Percentiles rank a stretch among this genome's conserved stretches.
These are phyloP conservation scores for Drosophila nr. fundita DNA, from an alignment of 2,888 invertebrate species.

Conservation along the genomic window DNA sequence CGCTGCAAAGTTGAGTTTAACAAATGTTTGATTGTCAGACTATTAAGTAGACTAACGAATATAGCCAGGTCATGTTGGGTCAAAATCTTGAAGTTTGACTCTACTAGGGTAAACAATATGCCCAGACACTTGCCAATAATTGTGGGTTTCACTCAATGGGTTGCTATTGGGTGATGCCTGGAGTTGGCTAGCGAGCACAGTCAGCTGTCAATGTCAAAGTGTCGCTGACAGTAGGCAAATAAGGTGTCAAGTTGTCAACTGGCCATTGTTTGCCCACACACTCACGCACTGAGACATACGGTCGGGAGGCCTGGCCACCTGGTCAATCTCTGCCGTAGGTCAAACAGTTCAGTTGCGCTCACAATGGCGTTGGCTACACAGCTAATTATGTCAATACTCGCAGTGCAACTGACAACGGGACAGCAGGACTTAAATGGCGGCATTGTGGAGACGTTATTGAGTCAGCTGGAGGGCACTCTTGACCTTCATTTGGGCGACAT, in stretches of 20 bases:
- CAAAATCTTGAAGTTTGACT: slow-evolving; percentile 38
- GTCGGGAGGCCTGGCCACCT: slow-evolving; percentile 11
- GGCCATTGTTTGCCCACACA: slow-evolving; percentile 43
- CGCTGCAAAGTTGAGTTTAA: neutral
- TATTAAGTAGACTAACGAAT: neutral
- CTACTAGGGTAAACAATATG: slow-evolving; percentile 41
- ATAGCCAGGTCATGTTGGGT: slow-evolving; percentile 11
- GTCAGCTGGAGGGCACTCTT: slow-evolving; percentile 54
- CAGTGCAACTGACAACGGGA: slow-evolving; percentile 3
- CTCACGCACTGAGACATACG: neutral
- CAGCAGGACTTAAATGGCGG: slow-evolving; percentile 25
- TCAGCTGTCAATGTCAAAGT: slow-evolving; percentile 36
- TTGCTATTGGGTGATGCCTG: neutral
- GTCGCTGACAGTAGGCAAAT: slow-evolving; percentile 62
- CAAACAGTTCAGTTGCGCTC: slow-evolving; percentile 44
- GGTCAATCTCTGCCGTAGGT: slow-evolving; percentile 42
- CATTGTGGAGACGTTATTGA: slow-evolving; percentile 46
- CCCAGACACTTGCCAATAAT: slow-evolving; percentile 63
- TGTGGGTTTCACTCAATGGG: slow-evolving; percentile 43
- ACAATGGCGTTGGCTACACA: slow-evolving; percentile 53
- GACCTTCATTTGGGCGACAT: slow-evolving; percentile 57
- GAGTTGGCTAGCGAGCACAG: slow-evolving; percentile 21
- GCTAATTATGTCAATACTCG: slow-evolving; percentile 58
- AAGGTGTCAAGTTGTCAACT: slow-evolving; percentile 56
- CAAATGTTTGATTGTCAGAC: neutral